Evolutionary conservation across 2,113 vertebrate species (phyloP).

Genomic region (Epinephelus cyanopodus): DNA sequence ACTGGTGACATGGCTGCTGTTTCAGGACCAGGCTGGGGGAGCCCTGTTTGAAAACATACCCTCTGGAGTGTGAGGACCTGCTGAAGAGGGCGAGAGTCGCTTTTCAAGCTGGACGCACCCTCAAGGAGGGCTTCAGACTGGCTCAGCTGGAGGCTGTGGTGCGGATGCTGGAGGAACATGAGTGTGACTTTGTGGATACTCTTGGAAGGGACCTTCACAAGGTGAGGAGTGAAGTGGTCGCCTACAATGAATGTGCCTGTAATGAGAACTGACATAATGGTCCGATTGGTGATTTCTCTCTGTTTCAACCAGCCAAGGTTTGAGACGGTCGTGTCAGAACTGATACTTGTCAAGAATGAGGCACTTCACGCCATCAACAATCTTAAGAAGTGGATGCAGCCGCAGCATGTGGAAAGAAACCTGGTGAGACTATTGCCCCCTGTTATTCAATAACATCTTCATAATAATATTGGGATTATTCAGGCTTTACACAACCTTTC

Average conservation of each 20-base stretch:
- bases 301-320: slow-evolving; percentile 78
- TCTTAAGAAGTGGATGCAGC: slow-evolving; percentile 85
- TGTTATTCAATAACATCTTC: not conserved
- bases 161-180: slow-evolving; percentile 81
- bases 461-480: slow-evolving; percentile 50
- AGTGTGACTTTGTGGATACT: slow-evolving; percentile 84
- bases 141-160: slow-evolving; percentile 82
- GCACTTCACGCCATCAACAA: slow-evolving; percentile 82
- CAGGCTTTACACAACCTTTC: slow-evolving; percentile 28
- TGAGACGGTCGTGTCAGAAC: slow-evolving; percentile 83
- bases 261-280: not conserved
- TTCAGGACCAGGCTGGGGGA: slow-evolving; percentile 80
- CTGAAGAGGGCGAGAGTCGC: slow-evolving; percentile 78
- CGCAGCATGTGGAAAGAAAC: slow-evolving; percentile 78
- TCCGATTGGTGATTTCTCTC: not conserved
- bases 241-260: not conserved
- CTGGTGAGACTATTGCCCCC: slow-evolving; percentile 72
- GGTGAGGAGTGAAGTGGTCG: slow-evolving; percentile 56
- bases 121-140: slow-evolving; percentile 76
- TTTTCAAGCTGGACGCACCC: slow-evolving; percentile 75
- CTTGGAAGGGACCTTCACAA: slow-evolving; percentile 83
- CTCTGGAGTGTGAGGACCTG: slow-evolving; percentile 68
- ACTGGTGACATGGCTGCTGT: slow-evolving; percentile 1
- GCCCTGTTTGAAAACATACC: slow-evolving; percentile 67
- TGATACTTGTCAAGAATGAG: slow-evolving; percentile 84